Base-by-base conservation (phyloP, 2,113 vertebrate genomes). In the Myocastor coypus region DNA sequence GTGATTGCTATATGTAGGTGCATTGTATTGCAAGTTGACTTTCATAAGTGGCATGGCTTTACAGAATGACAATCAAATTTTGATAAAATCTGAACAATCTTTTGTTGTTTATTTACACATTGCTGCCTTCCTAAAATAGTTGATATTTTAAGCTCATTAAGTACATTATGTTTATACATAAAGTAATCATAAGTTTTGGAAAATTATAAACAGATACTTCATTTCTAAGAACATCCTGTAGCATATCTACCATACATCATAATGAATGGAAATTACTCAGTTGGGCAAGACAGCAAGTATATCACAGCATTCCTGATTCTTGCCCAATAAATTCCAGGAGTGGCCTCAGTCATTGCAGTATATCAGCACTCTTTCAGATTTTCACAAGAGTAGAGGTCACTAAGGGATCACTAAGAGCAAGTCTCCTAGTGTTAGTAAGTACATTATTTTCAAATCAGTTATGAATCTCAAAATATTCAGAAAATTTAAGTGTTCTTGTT, bases 71-170 rank as follows among this genome's bases (percentile, higher is more conserved):
- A 78, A 83, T 52, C 37, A 50, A 50, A n/a, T 78, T 30, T 40
- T 50, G 40, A 7, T 59, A 63, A 64, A 92, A 0, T 61, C 26
- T 71, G 95, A 46, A 94, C 46, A 37, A 5, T 81, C 3, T 80
- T 71, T 85, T 34, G 34, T 87, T 57, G 28, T 87, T 57, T 87
- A 32, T 83, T 86, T 90, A 50, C 22, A 83, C 10, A 61, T 57
- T 52, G n/a, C 63, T 89, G 13, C 68, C 19, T 68, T 93, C 59
- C 50, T 75, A 69, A 59, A 94, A 83, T 40, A 96, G 46, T 32
- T 16, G 5, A 63, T 77, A 26, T 87, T 32, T 81, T 46, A 96
- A 89, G 40, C 5, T 32, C 17, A 50, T 50, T 75, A 83, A 80
- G 11, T 26, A 61, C 40, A 30, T 34, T 59, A 32, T 24, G 13